Evolutionary conservation across 2,797 vertebrate genomes (phyloP), one percentile per base, ranked within the genome.

Genomic region (Chanos chanos): DNA sequence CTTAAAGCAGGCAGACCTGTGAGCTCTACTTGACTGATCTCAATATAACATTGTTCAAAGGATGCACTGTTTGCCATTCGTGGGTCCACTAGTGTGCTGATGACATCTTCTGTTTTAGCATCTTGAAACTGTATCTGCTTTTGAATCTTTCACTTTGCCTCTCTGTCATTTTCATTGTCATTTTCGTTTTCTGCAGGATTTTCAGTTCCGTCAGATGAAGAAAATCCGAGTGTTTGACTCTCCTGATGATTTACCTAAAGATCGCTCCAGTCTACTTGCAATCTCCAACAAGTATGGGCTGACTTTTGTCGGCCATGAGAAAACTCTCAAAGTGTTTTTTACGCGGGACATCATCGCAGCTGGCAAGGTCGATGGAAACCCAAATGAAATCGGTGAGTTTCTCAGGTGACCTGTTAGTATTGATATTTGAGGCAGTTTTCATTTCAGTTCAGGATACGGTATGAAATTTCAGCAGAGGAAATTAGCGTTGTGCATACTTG

Each of bases 141-240:
- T n/a, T n/a, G n/a, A n/a, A n/a, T n/a, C n/a, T n/a, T n/a, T n/a
- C n/a, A n/a, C n/a, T n/a, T n/a, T n/a, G n/a, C n/a, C n/a, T n/a
- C 25, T 22, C 18, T 5, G 7, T 7, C 13, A 4, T 4, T 7
- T 6, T 24, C 9, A n/a, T n/a, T n/a, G n/a, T n/a, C n/a, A n/a
- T n/a, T n/a, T n/a, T n/a, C n/a, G n/a, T 27, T 22, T 6, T 0
- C 27, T 13, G 53, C 80, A 99, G 97, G 94, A 99, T 76, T 99
- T 99, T 67, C 92, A 96, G 72, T 99, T 99, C 80, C 89, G 90
- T 58, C 94, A 98, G 0, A 91, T 99, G 89, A 97, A 95, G 86
- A 97, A 96, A 74, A 79, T 91, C 0, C 89, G 91, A 4, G 82
- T 97, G 45, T 99, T 99, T 50, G 85, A 93, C 0, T 50, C 92